A percentile compares a stretch with the other conserved stretches of the same genome.
Evolutionary conservation across 1,140 invertebrate species (phyloP).

Genomic region (Rhagoletis zephyria): DNA sequence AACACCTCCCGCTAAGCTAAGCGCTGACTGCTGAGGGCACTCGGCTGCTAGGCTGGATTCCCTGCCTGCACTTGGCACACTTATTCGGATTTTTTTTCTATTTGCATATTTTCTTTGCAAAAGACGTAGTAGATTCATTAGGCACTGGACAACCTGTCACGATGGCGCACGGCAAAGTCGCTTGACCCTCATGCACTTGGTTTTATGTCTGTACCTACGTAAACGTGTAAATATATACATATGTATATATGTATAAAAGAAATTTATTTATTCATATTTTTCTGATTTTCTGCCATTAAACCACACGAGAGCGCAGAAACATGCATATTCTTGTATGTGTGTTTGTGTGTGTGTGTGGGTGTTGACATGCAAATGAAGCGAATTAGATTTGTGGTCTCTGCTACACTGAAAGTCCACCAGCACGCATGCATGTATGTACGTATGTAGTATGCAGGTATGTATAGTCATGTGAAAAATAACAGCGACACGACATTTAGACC

Average conservation of each 20-base stretch:
- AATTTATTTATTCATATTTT: not conserved
- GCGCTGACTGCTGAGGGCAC: not conserved
- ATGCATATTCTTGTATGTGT: not conserved
- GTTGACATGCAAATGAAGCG: constrained; percentile 27
- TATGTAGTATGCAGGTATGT: too few species aligned
- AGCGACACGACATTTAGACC: too few species aligned
- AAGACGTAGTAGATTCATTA: not conserved
- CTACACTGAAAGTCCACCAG: not conserved
- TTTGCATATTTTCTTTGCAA: constrained; percentile 17
- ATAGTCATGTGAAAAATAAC: too few species aligned
- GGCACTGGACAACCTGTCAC: not conserved
- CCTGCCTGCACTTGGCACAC: constrained; percentile 35
- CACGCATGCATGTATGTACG: not conserved
- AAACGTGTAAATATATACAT: not conserved
- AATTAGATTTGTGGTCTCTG: constrained; percentile 28
- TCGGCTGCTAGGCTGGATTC: not conserved
- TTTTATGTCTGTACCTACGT: not conserved
- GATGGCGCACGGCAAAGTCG: not conserved
- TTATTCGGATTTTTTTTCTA: constrained; percentile 5
- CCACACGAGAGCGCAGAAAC: not conserved
- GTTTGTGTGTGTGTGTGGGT: not conserved
- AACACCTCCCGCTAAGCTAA: constrained; percentile 6
- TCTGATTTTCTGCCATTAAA: constrained; percentile 18
- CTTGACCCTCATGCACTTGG: not conserved
- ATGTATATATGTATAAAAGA: not conserved